Evolutionary conservation across 1,140 invertebrate species (phyloP), one percentile per base, ranked within the genome.

Genomic region (Oscheius sp.): DNA sequence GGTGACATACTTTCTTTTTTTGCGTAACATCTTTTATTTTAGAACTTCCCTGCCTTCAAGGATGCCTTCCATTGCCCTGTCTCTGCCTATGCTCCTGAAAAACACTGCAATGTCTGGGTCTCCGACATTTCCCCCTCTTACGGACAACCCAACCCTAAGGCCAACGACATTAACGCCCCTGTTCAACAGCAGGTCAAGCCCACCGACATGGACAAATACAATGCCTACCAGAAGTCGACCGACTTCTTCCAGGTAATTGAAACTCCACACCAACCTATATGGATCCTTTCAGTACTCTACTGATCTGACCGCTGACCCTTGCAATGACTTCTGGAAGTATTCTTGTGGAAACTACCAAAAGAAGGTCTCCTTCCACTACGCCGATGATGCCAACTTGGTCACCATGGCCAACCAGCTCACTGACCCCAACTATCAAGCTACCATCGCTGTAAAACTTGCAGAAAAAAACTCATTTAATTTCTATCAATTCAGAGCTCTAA

Each of bases 261-360:
- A 10, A 15, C 31, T 42, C 46, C 46, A 13, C 23, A 10, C 32
- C 32, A 13, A 38, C 18, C n/a, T 70, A 70, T 26, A 32, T 35
- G 31, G 52, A 70, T 38, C n/a, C 31, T 49, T 75, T 42, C 34
- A 59, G 71, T 34, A 36, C 31, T 75, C 91, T 20, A 91, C 97
- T 85, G 92, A 97, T 83, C 83, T 85, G 0, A 87, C 86, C 1
- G 88, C 91, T 2, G 88, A 95, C 84, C 94, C 95, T 0, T 98
- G 95, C 85, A 88, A 93, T 3, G 93, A 98, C 85, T 98, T 97
- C 86, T 97, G 96, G 85, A 88, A 91, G 67, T 97, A 92, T 85
- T 89, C 94, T 0, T 98, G 95, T 82, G 94, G 93, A 29, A 91
- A 91, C 0, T 97, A 93, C 94, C 90, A 94, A 28, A 58, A 76